Evolutionary conservation across 2,113 vertebrate species (phyloP), one percentile per base, ranked within the genome.

Genomic region (Hirundichthys speculiger): DNA sequence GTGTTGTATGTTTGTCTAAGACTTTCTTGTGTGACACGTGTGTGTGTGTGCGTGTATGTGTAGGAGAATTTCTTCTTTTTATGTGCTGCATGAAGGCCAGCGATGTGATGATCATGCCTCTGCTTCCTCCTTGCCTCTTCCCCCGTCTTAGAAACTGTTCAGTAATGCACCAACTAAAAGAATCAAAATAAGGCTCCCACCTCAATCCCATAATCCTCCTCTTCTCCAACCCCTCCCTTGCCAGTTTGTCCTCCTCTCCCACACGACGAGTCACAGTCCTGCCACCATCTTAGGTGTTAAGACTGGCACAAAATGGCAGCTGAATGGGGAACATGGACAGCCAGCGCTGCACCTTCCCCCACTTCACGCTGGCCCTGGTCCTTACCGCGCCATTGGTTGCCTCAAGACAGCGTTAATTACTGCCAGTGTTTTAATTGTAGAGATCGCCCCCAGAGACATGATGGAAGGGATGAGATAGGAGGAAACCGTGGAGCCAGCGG

Each of bases 221-320:
- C 76, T 75, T 73, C 85, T 60, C 79, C 70, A 50, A 80, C 83
- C 85, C 88, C 87, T 84, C 86, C 89, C 90, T 53, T 80, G 69
- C 83, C 83, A 85, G 85, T 78, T 76, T 86, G 77, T 87, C 85
- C 79, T 82, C 81, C 68, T 88, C 85, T 87, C 78, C 77, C 80
- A 68, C 77, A 83, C 76, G 46, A 79, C 84, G 76, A 92, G 86
- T 88, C 86, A 87, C 86, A 88, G 86, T 83, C 78, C 85, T 89
- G 89, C 91, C 91, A 91, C 91, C 91, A 92, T 92, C 88, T 92
- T 91, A 92, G 89, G 86, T 88, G 82, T 69, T 77, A 70, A 75
- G 89, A 87, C 88, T 87, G 89, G 90, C 90, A 92, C 88, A 90
- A 92, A 92, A 92, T 92, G 91, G 91, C 88, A 92, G 91, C 88